These are phyloP conservation scores for Zenarchopterus dispar DNA, from an alignment of 2,797 vertebrate species.

Conservation along the genomic window DNA sequence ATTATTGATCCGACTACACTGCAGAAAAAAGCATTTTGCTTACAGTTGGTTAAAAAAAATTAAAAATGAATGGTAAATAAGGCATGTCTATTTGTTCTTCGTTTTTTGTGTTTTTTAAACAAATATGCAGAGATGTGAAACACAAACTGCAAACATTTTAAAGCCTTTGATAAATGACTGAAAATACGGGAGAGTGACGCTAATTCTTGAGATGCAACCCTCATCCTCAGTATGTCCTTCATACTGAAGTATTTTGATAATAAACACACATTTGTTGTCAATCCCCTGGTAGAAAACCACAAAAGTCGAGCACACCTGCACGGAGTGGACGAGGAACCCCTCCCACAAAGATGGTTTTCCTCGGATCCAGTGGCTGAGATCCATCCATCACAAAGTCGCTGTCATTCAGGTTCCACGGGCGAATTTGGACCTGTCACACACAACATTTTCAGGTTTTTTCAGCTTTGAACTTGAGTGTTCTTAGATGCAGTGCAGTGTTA, in stretches of 20 bases:
- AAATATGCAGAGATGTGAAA: not conserved
- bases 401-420: conserved; percentile 99
- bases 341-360: conserved; percentile 99
- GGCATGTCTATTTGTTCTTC: not conserved
- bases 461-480: not conserved
- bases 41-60: conserved; percentile 3
- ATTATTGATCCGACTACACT: conserved; percentile 22
- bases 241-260: conserved; percentile 17
- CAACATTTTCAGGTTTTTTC: conserved; percentile 21
- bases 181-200: conserved; percentile 9
- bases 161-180: conserved; percentile 16
- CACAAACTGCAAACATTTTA: not conserved
- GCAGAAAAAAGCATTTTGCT: conserved; percentile 12
- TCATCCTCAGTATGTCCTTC: not conserved
- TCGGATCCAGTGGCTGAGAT: conserved; percentile 96
- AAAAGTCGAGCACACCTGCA: conserved; percentile 85
- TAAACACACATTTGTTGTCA: conserved; percentile 23
- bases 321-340: conserved; percentile 97
- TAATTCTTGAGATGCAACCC: not conserved
- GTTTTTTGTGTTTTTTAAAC: no score
- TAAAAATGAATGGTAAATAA: not conserved
- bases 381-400: conserved; percentile 99
- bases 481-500: not conserved
- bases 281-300: not conserved
- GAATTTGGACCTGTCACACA: conserved; percentile 92